Base-by-base conservation (phyloP, 37 sponge, comb jelly and placozoan species). In the Halichondria panicea region DNA sequence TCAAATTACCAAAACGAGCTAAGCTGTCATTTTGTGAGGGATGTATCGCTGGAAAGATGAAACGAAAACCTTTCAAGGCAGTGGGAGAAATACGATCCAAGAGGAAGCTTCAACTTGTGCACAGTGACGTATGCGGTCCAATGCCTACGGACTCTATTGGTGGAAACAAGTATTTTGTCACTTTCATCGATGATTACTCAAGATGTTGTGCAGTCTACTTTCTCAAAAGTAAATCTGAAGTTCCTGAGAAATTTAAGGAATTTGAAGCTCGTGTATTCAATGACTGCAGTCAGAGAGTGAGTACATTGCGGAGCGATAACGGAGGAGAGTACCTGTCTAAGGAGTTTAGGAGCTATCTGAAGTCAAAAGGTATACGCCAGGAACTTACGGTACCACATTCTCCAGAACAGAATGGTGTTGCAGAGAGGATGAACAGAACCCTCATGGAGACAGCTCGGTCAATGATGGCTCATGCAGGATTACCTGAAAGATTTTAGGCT, bases 371-470 rank as follows among this genome's bases (percentile, higher is more conserved):
- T 39, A 72, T 74, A 74, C 81, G 45, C 30, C 76, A 80, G 43
- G 76, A 87, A 44, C 70, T 73, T 37, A 87, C 81, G 25, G 56
- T 87, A 25, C 63, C 77, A 31, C 55, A 85, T 42, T 57, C 79
- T 38, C 86, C 79, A n/a, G 79, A 85, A 71, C 86, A 85, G 41
- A 85, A 85, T 66, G 79, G 78, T 72, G 79, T 85, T 24, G 86
- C 79, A 46, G 86, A 85, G 63, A 60, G 86, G 38, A 66, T 71
- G 54, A 81, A 81, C 36, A 48, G 81, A 43, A 81, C 81, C 25
- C 65, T 81, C n/a, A 60, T 71, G 72, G 81, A 81, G 62, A 58
- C 73, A 43, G 81, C 72, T 32, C 45, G 66, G 32, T 35, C 81
- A 28, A 81, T 81, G 72, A n/a, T 81, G 48, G 22, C 57, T 34